Evolutionary conservation across 2,888 invertebrate species (phyloP).

Genomic region (Orthosia gracilis): DNA sequence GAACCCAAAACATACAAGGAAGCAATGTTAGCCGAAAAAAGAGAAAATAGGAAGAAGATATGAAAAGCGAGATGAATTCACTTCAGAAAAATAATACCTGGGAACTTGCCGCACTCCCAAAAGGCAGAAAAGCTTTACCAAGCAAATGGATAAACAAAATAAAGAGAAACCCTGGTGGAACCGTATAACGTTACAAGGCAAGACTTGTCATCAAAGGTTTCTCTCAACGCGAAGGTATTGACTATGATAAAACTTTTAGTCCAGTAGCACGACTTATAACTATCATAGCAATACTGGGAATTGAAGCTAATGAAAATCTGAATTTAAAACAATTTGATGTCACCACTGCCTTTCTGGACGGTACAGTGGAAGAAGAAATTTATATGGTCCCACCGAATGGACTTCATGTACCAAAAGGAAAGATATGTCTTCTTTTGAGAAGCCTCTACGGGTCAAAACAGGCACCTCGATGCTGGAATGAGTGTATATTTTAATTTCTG

Average conservation of each 20-base stretch:
- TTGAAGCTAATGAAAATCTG: neutral
- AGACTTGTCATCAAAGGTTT: neutral
- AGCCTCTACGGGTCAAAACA: neutral
- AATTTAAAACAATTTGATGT: neutral
- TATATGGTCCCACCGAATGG: no score
- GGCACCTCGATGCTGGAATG: neutral
- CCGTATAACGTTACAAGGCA: neutral
- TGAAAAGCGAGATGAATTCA: no score
- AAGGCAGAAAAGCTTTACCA: conserved; percentile 1
- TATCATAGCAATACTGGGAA: neutral
- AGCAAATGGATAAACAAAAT: conserved; percentile 1
- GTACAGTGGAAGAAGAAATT: no score
- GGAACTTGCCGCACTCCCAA: neutral
- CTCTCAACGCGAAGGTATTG: no score
- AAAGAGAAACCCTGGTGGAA: neutral
- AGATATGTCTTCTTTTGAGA: neutral
- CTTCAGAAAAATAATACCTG: no score
- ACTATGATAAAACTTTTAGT: neutral
- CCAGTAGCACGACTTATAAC: neutral
- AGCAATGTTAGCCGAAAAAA: no score
- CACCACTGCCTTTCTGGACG: no score
- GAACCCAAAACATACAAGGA: no score
- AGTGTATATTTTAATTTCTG: neutral
- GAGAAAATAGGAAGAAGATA: no score
- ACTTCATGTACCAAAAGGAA: conserved; percentile 3